A percentile compares a stretch with the other conserved stretches of the same genome.
Conservation (phyloP, 1,140 invertebrate species). For the Drosophila sp. region DNA sequence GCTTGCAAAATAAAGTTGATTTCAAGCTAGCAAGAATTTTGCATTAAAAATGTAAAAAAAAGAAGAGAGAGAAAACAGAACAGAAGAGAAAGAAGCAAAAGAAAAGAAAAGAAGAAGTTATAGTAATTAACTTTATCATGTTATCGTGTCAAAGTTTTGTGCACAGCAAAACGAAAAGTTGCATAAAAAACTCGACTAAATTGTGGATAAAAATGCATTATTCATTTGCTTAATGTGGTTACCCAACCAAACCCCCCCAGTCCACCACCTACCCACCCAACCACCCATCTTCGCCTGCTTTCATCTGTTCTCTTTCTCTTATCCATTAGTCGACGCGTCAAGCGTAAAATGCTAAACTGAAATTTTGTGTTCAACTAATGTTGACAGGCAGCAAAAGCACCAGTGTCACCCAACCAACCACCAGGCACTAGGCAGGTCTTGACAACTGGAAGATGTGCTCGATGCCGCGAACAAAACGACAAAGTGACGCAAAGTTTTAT, state of each 20-base stretch:
- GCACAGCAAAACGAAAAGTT: constrained; percentile 4
- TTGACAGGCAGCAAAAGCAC: constrained; percentile 60
- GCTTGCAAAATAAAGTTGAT: constrained; percentile 49
- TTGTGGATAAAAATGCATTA: constrained; percentile 75
- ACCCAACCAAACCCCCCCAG: background rate
- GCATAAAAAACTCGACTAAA: constrained; percentile 59
- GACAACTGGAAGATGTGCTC: constrained; percentile 63
- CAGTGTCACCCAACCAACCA: background rate
- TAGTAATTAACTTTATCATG: constrained; percentile 14
- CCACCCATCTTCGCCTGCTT: background rate
- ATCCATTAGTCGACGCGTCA: constrained; percentile 71
- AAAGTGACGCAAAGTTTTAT: constrained; percentile 77
- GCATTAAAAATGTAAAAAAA: background rate
- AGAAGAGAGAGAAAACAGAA: background rate
- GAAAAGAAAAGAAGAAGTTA: constrained; percentile 1
- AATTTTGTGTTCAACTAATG: constrained; percentile 78
- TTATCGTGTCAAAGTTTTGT: constrained; percentile 52
- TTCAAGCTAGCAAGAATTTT: constrained; percentile 12
- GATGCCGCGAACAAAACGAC: constrained; percentile 53
- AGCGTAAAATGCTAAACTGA: constrained; percentile 79
- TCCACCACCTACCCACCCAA: background rate
- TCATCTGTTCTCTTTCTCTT: constrained; percentile 18
- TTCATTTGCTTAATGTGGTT: constrained; percentile 50
- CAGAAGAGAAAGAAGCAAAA: constrained; percentile 8
- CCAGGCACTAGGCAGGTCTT: constrained; percentile 51